Evolutionary conservation across 2,888 invertebrate genomes (phyloP).

Genomic region (Ornithoptera alexandrae): DNA sequence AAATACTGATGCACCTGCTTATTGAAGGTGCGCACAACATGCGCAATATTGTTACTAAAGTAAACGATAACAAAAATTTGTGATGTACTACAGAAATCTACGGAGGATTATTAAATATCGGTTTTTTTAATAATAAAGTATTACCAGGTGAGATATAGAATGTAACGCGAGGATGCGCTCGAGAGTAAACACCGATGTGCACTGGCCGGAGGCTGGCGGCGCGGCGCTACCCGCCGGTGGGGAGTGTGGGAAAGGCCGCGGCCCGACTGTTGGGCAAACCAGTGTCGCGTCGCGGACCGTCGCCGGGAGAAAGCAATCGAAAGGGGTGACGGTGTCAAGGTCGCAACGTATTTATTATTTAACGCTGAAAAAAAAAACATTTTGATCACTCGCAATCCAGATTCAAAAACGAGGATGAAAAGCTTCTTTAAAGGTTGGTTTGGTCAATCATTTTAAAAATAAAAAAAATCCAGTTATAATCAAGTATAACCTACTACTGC

Average conservation of each 20-base stretch:
- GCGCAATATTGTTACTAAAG: too few relatives aligned
- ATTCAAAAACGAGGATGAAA: too few relatives aligned
- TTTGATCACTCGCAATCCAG: too few relatives aligned
- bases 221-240: constrained; percentile 12
- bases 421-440: too few relatives aligned
- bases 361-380: too few relatives aligned
- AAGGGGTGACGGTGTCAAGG: constrained; percentile 29
- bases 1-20: too few relatives aligned
- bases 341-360: background rate
- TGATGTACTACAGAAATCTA: too few relatives aligned
- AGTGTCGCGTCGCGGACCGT: constrained; percentile 6
- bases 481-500: too few relatives aligned
- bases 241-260: constrained; percentile 17
- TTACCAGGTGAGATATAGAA: constrained; percentile 13
- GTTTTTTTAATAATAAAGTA: background rate
- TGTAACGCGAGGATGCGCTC: constrained; percentile 19
- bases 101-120: background rate
- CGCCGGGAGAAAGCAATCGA: constrained; percentile 25
- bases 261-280: constrained; percentile 16
- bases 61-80: too few relatives aligned
- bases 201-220: constrained; percentile 11
- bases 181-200: constrained; percentile 6
- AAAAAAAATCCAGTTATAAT: too few relatives aligned
- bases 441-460: too few relatives aligned
- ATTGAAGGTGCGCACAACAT: too few relatives aligned